Base-by-base conservation (phyloP, 2,888 invertebrate species). In the Linyphia triangularis region DNA sequence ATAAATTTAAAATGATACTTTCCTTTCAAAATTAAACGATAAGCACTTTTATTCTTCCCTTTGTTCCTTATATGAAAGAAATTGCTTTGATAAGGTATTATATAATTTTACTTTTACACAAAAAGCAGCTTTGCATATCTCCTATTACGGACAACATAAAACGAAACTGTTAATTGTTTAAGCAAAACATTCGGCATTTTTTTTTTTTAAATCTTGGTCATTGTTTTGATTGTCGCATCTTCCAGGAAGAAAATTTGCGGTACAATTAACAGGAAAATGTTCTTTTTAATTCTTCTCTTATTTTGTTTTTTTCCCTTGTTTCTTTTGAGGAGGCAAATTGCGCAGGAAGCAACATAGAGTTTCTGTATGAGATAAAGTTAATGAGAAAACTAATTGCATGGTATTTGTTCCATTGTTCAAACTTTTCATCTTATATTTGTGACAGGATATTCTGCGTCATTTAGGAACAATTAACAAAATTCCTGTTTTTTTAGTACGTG, bases 201-300 rank as follows among this genome's bases (percentile, higher is more conserved):
- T 72, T 24, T 43, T 33, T 33, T 4, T 33, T 33, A n/a, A n/a
- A n/a, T n/a, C n/a, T n/a, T n/a, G n/a, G n/a, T 9, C 33, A 33
- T 33, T 33, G 33, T 9, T 33, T 26, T 24, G 43, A 10, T 51
- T 26, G 70, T 43, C 51, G 28, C 70, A 26, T 24, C 70, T 72
- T 72, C 16, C 16, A 6, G 6, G 26, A 9, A 9, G 24, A 43
- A 43, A 26, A 51, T 72, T 72, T 72, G 70, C n/a, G 43, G 24
- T 43, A 72, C 70, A 72, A 72, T 72, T 72, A 72, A 43, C 70
- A 72, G 70, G 70, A 28, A 69, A 72, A 26, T 40, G 70, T 69
- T 70, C 43, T 28, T 51, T 72, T 43, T 70, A 33, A 33, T 69
- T 33, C 24, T 40, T 7, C 26, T 19, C 40, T 26, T 3, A 26